Evolutionary conservation across 2,797 vertebrate species (phyloP).

Genomic region (Adrianichthys oophorus): DNA sequence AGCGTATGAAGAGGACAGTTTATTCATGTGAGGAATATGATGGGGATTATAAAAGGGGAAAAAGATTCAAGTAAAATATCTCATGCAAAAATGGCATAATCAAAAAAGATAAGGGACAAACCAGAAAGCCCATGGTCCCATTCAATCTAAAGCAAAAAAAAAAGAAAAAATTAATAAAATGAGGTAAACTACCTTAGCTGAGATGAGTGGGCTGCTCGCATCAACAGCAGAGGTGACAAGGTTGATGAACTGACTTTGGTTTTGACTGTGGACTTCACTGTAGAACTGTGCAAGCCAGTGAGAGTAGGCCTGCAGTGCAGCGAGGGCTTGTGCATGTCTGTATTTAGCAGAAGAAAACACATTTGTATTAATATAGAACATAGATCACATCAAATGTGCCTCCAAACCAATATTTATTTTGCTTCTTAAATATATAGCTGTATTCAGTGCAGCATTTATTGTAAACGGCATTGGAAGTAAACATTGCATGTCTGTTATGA

Average conservation of each 20-base stretch:
- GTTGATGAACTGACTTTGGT: constrained; percentile 89
- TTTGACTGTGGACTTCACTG: constrained; percentile 89
- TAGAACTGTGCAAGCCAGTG: constrained; percentile 98
- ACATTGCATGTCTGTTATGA: too few relatives aligned
- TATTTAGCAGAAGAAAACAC: constrained; percentile 10
- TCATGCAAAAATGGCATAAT: too few relatives aligned
- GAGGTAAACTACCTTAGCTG: constrained; percentile 57
- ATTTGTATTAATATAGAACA: constrained; percentile 4
- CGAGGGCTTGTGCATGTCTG: constrained; percentile 93
- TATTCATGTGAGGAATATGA: too few relatives aligned
- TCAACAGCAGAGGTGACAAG: constrained; percentile 92
- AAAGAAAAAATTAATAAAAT: neutral
- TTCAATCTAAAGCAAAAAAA: neutral
- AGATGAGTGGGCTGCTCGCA: constrained; percentile 87
- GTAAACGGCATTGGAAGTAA: too few relatives aligned
- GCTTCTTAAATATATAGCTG: too few relatives aligned
- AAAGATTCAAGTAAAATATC: too few relatives aligned
- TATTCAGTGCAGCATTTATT: too few relatives aligned
- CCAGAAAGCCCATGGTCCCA: neutral
- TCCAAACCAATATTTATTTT: too few relatives aligned
- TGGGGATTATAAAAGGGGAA: too few relatives aligned
- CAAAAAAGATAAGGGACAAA: too few relatives aligned
- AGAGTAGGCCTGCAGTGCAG: constrained; percentile 93
- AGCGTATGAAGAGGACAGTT: too few relatives aligned
- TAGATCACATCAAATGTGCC: neutral